Evolutionary conservation across 1,140 invertebrate species (phyloP), one percentile per base, ranked within the genome.

Genomic region (Steinernema feltiae): DNA sequence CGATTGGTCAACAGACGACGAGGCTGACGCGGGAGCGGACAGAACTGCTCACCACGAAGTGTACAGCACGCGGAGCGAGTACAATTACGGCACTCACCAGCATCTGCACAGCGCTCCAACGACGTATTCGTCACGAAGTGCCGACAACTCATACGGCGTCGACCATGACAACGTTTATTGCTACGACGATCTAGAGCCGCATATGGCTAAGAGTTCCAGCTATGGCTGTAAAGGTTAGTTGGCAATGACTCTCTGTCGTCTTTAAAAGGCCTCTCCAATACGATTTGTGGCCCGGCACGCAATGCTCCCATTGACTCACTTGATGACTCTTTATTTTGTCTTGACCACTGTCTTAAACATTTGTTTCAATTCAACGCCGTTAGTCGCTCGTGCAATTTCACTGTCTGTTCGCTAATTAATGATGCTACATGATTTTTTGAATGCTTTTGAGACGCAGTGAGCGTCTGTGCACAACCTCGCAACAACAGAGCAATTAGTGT

Each of bases 1-100:
- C 69, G 80, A 81, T 69, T 81, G 80, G 80, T 79, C 76, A 70
- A 71, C 75, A 27, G 80, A 81, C 76, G 80, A 81, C 15, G 80
- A 73, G 46, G 70, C 24, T 18, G 31, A 41, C 63, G 30, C 46
- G 0, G 18, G 30, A 24, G 18, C 30, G 3, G 30, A 27, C 21
- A 18, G 29, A 35, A 24, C 73, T 7, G 17, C 21, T 12, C 30
- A n/a, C 1, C 73, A 53, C 3, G 53, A 79, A 21, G 76, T 35
- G 30, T 21, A 70, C 48, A 71, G 17, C 41, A 18, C 76, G 53
- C 32, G 27, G 15, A 46, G 32, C 48, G 21, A 31, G 48, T 75
- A 48, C 29, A 15, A 46, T 24, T 29, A 70, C 32, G 32, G 32
- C 24, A 72, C 71, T 21, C 30, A 70, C 71, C 27, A 69, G 31